A percentile compares a stretch with the other conserved stretches of the same genome.
Conservation (phyloP, 1,140 invertebrate species). For the Macrobrachium nipponense region DNA sequence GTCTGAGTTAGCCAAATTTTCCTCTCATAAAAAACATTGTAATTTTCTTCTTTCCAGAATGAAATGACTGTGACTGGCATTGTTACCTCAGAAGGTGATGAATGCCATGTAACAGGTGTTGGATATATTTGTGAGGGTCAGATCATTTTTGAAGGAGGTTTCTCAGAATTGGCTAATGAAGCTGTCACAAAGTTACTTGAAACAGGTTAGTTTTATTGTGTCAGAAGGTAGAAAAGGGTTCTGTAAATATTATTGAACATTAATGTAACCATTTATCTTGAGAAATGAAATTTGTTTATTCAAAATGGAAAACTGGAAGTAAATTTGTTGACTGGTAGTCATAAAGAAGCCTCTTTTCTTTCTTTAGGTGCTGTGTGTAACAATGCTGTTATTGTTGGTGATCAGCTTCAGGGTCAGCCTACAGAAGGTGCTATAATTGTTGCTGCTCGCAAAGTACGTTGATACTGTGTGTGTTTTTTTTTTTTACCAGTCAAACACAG, state of each 20-base stretch:
- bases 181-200: slow-evolving; percentile 62
- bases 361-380: slow-evolving; percentile 92
- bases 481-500: neutral
- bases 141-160: slow-evolving; percentile 56
- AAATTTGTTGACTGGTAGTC: neutral
- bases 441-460: slow-evolving; percentile 84
- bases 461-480: neutral
- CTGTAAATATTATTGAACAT: too few species aligned
- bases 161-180: slow-evolving; percentile 60
- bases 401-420: slow-evolving; percentile 89
- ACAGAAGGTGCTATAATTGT: slow-evolving; percentile 97
- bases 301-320: neutral
- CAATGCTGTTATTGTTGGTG: slow-evolving; percentile 90
- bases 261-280: too few species aligned
- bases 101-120: slow-evolving; percentile 81
- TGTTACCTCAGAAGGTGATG: slow-evolving; percentile 90
- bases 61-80: slow-evolving; percentile 99
- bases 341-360: neutral
- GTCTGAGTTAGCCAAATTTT: too few species aligned
- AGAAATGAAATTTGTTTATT: too few species aligned
- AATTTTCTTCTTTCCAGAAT: slow-evolving; percentile 75
- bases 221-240: neutral
- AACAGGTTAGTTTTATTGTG: slow-evolving; percentile 44
- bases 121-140: slow-evolving; percentile 87
- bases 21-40: neutral